These are phyloP conservation scores for Coluber constrictor DNA, from an alignment of 2,797 vertebrate species.

Conservation along the genomic window DNA sequence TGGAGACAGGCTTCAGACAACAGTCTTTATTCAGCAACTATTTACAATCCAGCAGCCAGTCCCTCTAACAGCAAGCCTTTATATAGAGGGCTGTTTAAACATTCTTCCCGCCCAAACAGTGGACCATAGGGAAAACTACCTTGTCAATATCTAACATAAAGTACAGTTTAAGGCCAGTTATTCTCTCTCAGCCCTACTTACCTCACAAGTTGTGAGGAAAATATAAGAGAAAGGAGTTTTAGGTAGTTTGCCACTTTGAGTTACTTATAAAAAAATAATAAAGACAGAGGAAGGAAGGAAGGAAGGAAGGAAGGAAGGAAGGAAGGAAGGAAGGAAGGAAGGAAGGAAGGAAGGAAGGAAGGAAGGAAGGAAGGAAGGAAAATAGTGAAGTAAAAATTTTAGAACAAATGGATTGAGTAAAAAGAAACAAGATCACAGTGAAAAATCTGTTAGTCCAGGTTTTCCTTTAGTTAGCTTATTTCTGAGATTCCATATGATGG, in stretches of 20 bases:
- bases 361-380: neutral
- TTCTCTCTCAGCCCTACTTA: neutral
- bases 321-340: no score
- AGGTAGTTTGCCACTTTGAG: neutral
- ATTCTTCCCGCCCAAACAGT: no score
- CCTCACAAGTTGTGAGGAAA: neutral
- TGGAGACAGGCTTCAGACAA: no score
- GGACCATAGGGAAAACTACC: no score
- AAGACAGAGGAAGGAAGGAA: neutral
- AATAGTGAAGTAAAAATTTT: neutral
- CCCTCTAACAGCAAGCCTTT: no score
- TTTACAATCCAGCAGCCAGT: no score
- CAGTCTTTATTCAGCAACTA: no score
- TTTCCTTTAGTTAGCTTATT: neutral
- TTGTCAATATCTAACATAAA: neutral
- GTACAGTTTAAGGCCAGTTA: neutral
- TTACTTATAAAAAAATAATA: neutral
- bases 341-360: no score
- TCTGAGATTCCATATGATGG: neutral
- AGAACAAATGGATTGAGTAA: neutral
- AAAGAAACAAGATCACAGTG: neutral
- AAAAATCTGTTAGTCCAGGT: neutral
- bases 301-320: no score
- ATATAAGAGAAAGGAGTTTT: neutral
- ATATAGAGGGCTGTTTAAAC: no score